Evolutionary conservation across 2,888 invertebrate genomes (phyloP).

Genomic region (Gymnoscelis rufifasciata): DNA sequence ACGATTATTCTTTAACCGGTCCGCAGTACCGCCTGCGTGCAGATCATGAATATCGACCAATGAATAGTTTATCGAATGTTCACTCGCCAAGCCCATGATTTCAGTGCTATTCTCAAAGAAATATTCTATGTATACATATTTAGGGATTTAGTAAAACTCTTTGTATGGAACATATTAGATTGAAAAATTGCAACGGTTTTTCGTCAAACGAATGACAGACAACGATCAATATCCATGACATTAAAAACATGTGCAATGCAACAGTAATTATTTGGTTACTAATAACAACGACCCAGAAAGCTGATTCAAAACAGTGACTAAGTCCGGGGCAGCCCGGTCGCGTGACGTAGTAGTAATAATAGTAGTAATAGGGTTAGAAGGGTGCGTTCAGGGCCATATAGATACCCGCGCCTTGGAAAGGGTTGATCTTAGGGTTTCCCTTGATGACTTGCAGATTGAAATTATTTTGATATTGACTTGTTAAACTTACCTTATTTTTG

Average conservation of each 20-base stretch:
- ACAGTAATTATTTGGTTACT: neutral
- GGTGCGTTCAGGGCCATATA: conserved; percentile 42
- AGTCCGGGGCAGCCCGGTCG: conserved; percentile 31
- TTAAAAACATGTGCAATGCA: neutral
- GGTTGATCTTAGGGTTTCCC: no score
- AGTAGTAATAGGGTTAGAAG: no score
- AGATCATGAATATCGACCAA: conserved; percentile 28
- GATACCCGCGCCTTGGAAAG: neutral
- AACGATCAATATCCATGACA: no score
- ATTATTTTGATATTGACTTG: no score
- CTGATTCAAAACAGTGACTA: conserved; percentile 20
- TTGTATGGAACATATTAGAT: no score
- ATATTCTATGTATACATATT: conserved; percentile 1
- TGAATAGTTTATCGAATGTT: conserved; percentile 29
- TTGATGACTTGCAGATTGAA: no score
- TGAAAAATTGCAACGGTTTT: no score
- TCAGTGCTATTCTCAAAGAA: conserved; percentile 9
- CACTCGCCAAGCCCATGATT: conserved; percentile 13
- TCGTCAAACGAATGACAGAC: no score
- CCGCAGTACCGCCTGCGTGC: conserved; percentile 16
- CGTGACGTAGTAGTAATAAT: no score
- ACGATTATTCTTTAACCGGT: conserved; percentile 9
- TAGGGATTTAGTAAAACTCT: neutral
- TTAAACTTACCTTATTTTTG: no score
- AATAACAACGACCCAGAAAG: conserved; percentile 6